phyloP scores from a whole-genome alignment of 2,888 invertebrate species.

The Bruchidius siliquastri region DNA sequence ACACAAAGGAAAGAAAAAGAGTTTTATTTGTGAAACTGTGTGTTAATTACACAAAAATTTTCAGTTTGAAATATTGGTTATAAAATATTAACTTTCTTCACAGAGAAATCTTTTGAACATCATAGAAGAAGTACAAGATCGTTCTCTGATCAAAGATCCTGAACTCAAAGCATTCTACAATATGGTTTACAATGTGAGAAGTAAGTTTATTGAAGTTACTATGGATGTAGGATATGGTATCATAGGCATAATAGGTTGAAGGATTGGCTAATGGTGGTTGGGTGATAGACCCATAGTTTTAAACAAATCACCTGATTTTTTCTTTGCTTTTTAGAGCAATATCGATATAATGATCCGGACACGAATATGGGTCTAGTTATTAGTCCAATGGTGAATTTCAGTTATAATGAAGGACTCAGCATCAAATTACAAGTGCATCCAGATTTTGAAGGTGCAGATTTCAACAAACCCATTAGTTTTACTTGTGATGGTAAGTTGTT shows the following conservation, averaged over 20 bases:
- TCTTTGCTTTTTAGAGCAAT: constrained; percentile 56
- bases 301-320: not conserved
- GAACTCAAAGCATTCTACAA: constrained; percentile 78
- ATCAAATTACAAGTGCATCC: constrained; percentile 83
- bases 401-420: constrained; percentile 73
- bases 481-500: constrained; percentile 81
- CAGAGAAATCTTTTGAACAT: constrained; percentile 54
- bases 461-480: constrained; percentile 68
- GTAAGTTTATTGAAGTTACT: constrained; percentile 55
- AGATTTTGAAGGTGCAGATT: constrained; percentile 47
- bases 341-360: constrained; percentile 65
- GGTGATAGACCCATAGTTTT: not conserved
- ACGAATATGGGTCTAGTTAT: constrained; percentile 87
- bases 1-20: too few relatives aligned
- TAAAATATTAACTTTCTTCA: constrained; percentile 21
- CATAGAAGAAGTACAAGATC: constrained; percentile 58
- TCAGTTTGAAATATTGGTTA: too few relatives aligned
- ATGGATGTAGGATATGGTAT: too few relatives aligned
- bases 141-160: constrained; percentile 54
- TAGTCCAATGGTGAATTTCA: constrained; percentile 79
- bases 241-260: not conserved
- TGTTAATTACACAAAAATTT: too few relatives aligned
- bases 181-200: constrained; percentile 76
- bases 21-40: constrained; percentile 1
- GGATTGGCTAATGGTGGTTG: too few relatives aligned